Base-by-base conservation (phyloP, 1,140 invertebrate genomes). In the Bombus confusus region DNA sequence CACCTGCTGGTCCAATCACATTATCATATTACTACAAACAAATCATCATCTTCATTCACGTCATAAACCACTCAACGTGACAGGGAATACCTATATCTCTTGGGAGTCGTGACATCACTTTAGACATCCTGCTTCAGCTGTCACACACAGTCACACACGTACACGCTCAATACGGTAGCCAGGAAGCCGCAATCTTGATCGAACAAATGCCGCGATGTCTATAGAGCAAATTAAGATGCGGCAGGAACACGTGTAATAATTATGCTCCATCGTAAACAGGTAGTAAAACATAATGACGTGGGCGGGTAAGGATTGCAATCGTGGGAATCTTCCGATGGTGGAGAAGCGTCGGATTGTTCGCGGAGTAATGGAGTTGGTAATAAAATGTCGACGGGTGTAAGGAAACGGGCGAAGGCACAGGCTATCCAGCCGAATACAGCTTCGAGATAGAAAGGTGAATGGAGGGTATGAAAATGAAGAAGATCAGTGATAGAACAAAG, bases 351-450 rank as follows among this genome's bases (percentile, higher is more conserved):
- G 41, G 78, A 79, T 41, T 87, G 88, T 83, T 76, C 57, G 75
- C 52, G 72, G 78, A 80, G 86, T 92, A 93, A 93, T 90, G 88
- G 92, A 86, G 69, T 85, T 75, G 79, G 90, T 91, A 91, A 92
- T 92, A 93, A 92, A 93, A 92, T 91, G 90, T 78, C 85, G 68
- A 78, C 68, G 59, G 72, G 57, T 52, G 64, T 72, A 75, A 79
- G 71, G 72, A 76, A 90, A 76, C 34, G 39, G 68, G 73, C 77
- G 78, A 75, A 83, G 85, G 72, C 39, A 64, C 78, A 73, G 86
- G 87, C 28, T 62, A 9, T 62, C 28, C 10, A n/a, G 12, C 28
- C 10, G 28, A 62, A 62, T 4, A 13, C 28, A n/a, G 28, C 12
- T 3, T n/a, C 28, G 18, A n/a, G 59, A 62, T 25, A 62, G 10